Evolutionary conservation across 1,140 invertebrate species (phyloP), one percentile per base, ranked within the genome.

Genomic region (Eupeodes corollae): DNA sequence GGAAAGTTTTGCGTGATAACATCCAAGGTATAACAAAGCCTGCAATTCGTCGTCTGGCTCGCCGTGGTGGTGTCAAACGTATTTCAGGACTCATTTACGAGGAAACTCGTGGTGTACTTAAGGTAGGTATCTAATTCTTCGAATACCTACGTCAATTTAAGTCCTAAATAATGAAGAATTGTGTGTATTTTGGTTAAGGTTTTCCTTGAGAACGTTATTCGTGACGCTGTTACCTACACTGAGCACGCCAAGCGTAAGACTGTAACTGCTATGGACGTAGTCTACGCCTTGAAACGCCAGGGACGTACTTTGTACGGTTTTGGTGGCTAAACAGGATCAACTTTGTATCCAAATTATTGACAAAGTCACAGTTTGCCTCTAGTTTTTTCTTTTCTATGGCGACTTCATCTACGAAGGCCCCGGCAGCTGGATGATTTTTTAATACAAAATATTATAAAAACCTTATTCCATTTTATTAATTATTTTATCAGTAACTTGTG

Each of bases 181-280:
- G 47, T 35, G 12, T 14, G 13, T 16, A 11, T 33, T 32, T 26
- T 52, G 0, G 59, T 83, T 15, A 82, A 86, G 66, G 79, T 86
- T 0, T 89, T 89, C 67, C 68, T 89, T 44, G 84, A 87, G 65
- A 88, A 86, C 59, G 82, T 88, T 1, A 88, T 88, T 58, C 74
- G 83, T 46, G 86, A 88, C 67, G 83, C 84, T 11, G 83, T 88
- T 44, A 88, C 83, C n/a, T 88, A 88, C 70, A 85, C 83, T 11
- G 84, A 84, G 64, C 83, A 88, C 66, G 83, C 84, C 52, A 88
- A 86, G 71, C 71, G 85, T 52, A 90, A 88, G 70, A 90, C 86
- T 15, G 79, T 81, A 33, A 90, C 86, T 10, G 84, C 86, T 44
- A 90, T 90, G 86, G 86, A 91, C 61, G 84, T 90, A 13, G 87